Evolutionary conservation across 2,888 invertebrate species (phyloP).

Genomic region (Carterocephalus palaemon): DNA sequence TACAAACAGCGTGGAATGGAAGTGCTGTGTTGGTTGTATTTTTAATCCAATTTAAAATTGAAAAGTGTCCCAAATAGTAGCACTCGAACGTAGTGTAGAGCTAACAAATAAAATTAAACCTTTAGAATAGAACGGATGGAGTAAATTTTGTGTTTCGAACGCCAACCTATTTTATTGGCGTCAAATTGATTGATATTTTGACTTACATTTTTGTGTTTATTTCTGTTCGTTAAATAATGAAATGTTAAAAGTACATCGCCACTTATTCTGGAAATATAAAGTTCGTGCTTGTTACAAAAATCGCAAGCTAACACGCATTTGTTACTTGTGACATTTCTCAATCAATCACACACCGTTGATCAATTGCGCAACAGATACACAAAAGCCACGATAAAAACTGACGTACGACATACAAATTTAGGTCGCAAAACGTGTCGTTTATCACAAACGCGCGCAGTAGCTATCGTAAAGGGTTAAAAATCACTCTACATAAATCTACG

Average conservation of each 20-base stretch:
- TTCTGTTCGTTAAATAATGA: too few relatives aligned
- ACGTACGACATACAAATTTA: conserved; percentile 41
- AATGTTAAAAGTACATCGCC: too few relatives aligned
- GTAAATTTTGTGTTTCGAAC: conserved; percentile 17
- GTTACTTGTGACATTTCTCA: conserved; percentile 14
- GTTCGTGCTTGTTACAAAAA: not conserved
- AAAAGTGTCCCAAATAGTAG: conserved; percentile 22
- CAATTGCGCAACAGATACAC: conserved; percentile 34
- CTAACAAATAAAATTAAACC: conserved; percentile 20
- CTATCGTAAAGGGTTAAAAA: conserved; percentile 69
- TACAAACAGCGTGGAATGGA: conserved; percentile 7
- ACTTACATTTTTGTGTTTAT: not conserved
- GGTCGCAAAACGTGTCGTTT: conserved; percentile 46
- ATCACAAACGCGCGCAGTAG: conserved; percentile 48
- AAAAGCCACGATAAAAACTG: conserved; percentile 37
- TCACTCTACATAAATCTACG: conserved; percentile 68
- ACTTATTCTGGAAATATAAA: too few relatives aligned
- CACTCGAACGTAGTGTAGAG: conserved; percentile 19
- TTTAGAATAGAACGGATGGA: conserved; percentile 12
- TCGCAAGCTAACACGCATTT: conserved; percentile 9
- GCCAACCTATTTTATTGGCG: conserved; percentile 15
- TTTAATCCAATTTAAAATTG: conserved; percentile 25
- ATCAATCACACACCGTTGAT: conserved; percentile 38
- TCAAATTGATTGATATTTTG: conserved; percentile 3
- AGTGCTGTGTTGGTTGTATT: conserved; percentile 20